Base-by-base conservation (phyloP, 1,140 invertebrate genomes). In the Rhizoglyphus robini region DNA sequence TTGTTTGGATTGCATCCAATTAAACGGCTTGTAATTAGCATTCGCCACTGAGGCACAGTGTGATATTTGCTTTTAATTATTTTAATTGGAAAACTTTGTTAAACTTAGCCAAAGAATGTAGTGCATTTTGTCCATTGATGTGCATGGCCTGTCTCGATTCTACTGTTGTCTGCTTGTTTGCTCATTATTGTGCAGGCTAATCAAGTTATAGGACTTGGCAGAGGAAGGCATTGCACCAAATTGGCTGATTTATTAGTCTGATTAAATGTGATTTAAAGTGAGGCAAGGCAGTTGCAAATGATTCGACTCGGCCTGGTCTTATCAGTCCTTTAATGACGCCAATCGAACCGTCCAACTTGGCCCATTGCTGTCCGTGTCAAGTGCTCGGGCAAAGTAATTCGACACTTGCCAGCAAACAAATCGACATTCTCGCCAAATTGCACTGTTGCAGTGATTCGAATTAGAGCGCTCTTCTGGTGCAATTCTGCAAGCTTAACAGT, bases 31-130 rank as follows among this genome's bases (percentile, higher is more conserved):
- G n/a, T n/a, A n/a, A n/a, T n/a, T n/a, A n/a, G n/a, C n/a, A n/a
- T n/a, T n/a, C n/a, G n/a, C n/a, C n/a, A n/a, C n/a, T n/a, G n/a
- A n/a, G n/a, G n/a, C n/a, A n/a, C n/a, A n/a, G n/a, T 54, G 20
- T 8, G 51, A 54, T 54, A 20, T 54, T 54, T 54, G 20, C 51
- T 54, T 54, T 54, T 54, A 54, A 54, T 54, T 54, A 54, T 54
- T 54, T 5, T 54, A 54, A 54, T 54, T 54, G 51, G 51, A 54
- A 54, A 54, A 54, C 51, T 54, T 54, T 54, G 51, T 54, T 54
- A 54, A 54, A 54, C 8, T 54, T 54, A 23, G 51, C 51, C 20
- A 54, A 8, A 8, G 8, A 54, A 54, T 15, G 23, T 15, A 46
- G 15, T 46, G 41, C 41, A 46, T 46, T 46, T 46, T 46, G 41